A percentile compares a stretch with the other conserved stretches of the same genome.
These are phyloP conservation scores for Holcopasites calliopsidis DNA, from an alignment of 1,140 invertebrate genomes.

Conservation along the genomic window DNA sequence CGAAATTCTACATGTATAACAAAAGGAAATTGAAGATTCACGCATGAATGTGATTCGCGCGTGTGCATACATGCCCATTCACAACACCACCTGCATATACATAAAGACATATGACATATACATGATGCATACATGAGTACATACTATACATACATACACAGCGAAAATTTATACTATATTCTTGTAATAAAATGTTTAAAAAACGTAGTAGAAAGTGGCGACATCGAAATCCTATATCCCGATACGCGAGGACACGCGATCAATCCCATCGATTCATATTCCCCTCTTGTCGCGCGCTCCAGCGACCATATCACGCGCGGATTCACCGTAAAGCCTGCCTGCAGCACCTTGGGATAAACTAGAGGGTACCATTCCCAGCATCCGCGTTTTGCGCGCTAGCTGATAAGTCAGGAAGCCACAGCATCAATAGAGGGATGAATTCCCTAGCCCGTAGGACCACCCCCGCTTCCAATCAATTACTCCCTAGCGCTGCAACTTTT, in stretches of 20 bases:
- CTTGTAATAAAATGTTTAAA: conserved; percentile 79
- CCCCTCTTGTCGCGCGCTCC: neutral
- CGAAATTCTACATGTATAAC: conserved; percentile 63
- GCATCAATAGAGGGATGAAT: too few relatives aligned
- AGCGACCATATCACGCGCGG: fast-evolving
- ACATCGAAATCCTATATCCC: conserved; percentile 19
- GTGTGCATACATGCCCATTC: neutral
- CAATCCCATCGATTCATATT: conserved; percentile 14
- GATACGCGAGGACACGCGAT: neutral
- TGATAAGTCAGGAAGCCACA: neutral
- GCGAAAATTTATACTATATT: conserved; percentile 80
- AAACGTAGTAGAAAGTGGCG: conserved; percentile 39
- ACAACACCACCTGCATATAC: conserved; percentile 18
- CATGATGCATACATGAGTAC: conserved; percentile 2
- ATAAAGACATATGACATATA: conserved; percentile 24
- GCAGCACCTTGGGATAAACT: neutral
- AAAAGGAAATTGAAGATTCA: neutral
- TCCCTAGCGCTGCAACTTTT: neutral
- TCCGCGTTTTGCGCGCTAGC: neutral
- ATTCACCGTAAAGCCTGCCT: neutral
- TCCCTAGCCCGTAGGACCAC: neutral
- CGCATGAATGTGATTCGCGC: neutral
- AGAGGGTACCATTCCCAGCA: too few relatives aligned
- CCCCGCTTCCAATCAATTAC: neutral
- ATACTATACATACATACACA: conserved; percentile 47